Conservation (phyloP, 2,113 vertebrate genomes). For the Zosterops japonicus region DNA sequence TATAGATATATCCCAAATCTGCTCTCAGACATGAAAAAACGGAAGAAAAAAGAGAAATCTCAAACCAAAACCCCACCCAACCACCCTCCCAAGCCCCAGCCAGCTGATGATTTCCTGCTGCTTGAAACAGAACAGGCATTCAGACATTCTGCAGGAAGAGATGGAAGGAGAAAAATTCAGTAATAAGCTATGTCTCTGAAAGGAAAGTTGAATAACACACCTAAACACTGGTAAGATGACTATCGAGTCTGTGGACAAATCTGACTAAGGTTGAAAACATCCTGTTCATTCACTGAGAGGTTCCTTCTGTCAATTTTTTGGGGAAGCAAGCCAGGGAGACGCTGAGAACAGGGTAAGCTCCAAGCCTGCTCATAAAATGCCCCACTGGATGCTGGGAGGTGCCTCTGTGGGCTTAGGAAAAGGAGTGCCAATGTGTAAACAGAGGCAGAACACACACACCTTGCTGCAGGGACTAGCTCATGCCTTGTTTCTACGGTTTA, state of each 20-base stretch:
- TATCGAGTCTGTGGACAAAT: fast-evolving
- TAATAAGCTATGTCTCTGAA: background rate
- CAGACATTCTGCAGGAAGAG: background rate
- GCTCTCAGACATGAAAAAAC: background rate
- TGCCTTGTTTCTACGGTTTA: background rate
- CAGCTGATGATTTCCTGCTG: background rate
- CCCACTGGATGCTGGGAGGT: fast-evolving
- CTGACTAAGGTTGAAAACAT: background rate
- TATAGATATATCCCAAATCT: background rate
- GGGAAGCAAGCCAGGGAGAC: background rate
- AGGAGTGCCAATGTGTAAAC: background rate
- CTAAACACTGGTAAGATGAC: fast-evolving
- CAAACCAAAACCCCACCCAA: background rate
- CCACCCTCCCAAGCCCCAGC: fast-evolving
- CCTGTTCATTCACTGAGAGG: background rate
- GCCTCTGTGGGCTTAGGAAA: background rate
- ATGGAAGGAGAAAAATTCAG: background rate
- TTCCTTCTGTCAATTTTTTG: background rate
- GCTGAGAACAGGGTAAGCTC: background rate
- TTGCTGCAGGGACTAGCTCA: background rate
- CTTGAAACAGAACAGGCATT: background rate
- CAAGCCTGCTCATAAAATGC: background rate
- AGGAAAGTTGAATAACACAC: background rate
- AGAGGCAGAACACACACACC: background rate
- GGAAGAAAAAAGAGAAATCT: background rate